Evolutionary conservation across 2,888 invertebrate species (phyloP), one percentile per base, ranked within the genome.

Genomic region (Eristalinus aeneus): DNA sequence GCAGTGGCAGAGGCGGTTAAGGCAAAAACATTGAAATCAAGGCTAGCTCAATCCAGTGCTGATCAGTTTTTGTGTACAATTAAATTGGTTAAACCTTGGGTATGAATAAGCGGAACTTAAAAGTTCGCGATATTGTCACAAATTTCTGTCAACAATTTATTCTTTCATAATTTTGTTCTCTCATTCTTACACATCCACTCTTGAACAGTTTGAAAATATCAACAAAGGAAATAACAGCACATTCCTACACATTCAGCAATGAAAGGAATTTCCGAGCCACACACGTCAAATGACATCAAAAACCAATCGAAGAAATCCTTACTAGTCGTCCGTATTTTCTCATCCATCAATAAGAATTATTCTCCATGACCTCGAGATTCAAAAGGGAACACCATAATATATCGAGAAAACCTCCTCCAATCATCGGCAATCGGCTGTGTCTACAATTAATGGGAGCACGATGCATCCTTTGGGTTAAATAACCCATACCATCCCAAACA

Each of bases 361-460:
- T 64, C 46, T 32, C 32, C 65, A 22, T 67, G 54, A 67, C 39
- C 39, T 34, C 69, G 56, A 39, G 82, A 86, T 86, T 86, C 77
- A 71, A 36, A 46, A 74, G 74, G 77, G 82, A 86, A 86, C 82
- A 86, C 78, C 86, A 86, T 86, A 86, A 86, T 86, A 80, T 78
- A 86, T 86, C 73, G 82, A 54, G 73, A 82, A 78, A 75, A 61
- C 86, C 82, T 73, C 86, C 86, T 86, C 86, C 82, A 86, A 86
- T 86, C 86, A 86, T 86, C 86, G 86, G 61, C 82, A 86, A 86
- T 86, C 82, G 86, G 86, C 82, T 86, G 78, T 86, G 77, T 82
- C 82, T 77, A 86, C 86, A 86, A 86, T 82, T 86, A 86, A 86
- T 82, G 77, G 78, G 86, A 74, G 71, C 82, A 86, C 86, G 82